Percentiles rank a stretch among this genome's conserved stretches.
phyloP scores from a whole-genome alignment of 1,140 invertebrate species.

The Aphis gossypii region DNA sequence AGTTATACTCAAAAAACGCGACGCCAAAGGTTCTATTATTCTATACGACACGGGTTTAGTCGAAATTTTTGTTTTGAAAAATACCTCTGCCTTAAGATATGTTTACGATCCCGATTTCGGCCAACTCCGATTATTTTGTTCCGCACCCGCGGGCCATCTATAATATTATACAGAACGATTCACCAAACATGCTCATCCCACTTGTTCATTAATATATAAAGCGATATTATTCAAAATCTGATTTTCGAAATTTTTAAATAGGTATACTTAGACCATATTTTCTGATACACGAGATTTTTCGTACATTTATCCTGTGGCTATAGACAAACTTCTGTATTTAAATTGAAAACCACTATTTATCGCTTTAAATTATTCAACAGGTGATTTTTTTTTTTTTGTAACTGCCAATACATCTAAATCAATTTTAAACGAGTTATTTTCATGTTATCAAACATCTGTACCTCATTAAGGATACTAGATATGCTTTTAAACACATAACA shows the following conservation, averaged over 20 bases:
- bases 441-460: no score
- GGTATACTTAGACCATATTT: neutral
- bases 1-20: neutral
- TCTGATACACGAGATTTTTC: neutral
- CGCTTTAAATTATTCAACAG: neutral
- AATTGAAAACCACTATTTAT: no score
- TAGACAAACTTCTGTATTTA: no score
- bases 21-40: neutral
- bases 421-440: neutral
- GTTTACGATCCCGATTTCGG: no score
- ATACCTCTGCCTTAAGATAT: neutral
- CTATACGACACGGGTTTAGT: neutral
- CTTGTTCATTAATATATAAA: neutral
- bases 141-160: neutral
- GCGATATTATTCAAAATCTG: neutral
- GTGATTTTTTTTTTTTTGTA: neutral
- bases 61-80: neutral
- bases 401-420: no score
- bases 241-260: neutral
- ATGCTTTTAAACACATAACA: no score
- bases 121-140: neutral
- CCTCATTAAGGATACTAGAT: no score
- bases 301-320: neutral
- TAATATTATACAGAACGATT: neutral
- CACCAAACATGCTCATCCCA: no score